A percentile compares a stretch with the other conserved stretches of the same genome.
Evolutionary conservation across 2,888 invertebrate species (phyloP).

Genomic region (Stenotaenia linearis): DNA sequence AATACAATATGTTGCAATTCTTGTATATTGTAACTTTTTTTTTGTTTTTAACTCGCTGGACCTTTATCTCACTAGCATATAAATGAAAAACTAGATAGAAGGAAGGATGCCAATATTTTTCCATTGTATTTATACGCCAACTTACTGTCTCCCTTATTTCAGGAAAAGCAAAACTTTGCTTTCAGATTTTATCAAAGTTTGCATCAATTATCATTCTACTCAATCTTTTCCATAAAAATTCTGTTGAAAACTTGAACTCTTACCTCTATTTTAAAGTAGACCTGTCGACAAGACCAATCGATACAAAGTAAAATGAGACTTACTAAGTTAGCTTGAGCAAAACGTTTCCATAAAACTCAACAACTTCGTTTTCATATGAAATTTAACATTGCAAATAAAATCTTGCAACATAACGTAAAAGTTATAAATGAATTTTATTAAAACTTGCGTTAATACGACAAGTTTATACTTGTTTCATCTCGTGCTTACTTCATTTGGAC

Average conservation of each 20-base stretch:
- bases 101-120: neutral
- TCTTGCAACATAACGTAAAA: neutral
- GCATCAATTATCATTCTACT: neutral
- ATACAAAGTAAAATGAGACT: neutral
- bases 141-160: too few species aligned
- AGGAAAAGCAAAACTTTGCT: neutral
- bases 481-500: neutral
- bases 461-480: neutral
- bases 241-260: neutral
- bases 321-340: neutral
- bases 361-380: too few species aligned
- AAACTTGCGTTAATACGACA: neutral
- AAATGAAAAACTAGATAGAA: neutral
- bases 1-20: too few species aligned
- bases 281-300: neutral
- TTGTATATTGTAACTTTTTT: too few species aligned
- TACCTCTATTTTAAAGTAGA: neutral
- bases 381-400: neutral
- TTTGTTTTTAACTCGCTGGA: too few species aligned
- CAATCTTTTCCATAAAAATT: neutral
- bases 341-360: neutral
- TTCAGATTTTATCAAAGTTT: neutral
- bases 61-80: neutral
- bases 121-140: too few species aligned
- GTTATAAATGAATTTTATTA: neutral